A percentile compares a stretch with the other conserved stretches of the same genome.
Conservation (phyloP, 2,888 invertebrate species). For the Cheilosia impressa region DNA sequence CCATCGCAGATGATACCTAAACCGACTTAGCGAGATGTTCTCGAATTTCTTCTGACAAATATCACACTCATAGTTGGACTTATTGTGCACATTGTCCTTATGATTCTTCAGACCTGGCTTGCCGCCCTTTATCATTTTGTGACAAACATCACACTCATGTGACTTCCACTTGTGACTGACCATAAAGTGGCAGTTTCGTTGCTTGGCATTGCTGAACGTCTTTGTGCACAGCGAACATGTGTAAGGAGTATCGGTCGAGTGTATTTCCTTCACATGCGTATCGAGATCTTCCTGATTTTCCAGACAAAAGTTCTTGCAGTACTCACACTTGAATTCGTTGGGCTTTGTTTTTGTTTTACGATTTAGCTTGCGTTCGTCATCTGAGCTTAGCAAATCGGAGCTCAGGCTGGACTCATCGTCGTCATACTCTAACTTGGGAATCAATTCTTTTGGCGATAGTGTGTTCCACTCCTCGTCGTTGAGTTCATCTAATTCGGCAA, state of each 20-base stretch:
- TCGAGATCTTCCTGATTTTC: slow-evolving; percentile 64
- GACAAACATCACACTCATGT: slow-evolving; percentile 68
- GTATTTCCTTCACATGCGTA: slow-evolving; percentile 61
- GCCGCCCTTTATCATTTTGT: slow-evolving; percentile 70
- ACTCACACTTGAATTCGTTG: slow-evolving; percentile 64
- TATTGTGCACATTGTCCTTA: slow-evolving; percentile 69
- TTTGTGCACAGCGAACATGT: slow-evolving; percentile 63
- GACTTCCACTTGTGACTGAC: slow-evolving; percentile 72
- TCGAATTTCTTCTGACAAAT: slow-evolving; percentile 68
- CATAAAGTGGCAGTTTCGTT: slow-evolving; percentile 70
- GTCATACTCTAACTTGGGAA: slow-evolving; percentile 57
- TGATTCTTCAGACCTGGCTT: slow-evolving; percentile 68
- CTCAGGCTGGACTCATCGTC: slow-evolving; percentile 62
- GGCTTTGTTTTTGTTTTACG: slow-evolving; percentile 33
- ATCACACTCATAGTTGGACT: slow-evolving; percentile 57
- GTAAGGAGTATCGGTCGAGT: slow-evolving; percentile 63
- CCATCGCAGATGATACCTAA: slow-evolving; percentile 67
- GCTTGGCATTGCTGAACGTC: slow-evolving; percentile 67
- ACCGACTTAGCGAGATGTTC: slow-evolving; percentile 65
- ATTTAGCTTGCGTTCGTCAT: slow-evolving; percentile 46
- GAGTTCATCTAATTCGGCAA: not conserved
- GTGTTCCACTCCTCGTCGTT: slow-evolving; percentile 25
- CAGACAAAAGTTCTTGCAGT: slow-evolving; percentile 61
- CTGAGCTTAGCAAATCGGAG: slow-evolving; percentile 62
- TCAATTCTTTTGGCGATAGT: not conserved